Conservation (phyloP, 2,113 vertebrate species). For the Dromaius novaehollandiae region DNA sequence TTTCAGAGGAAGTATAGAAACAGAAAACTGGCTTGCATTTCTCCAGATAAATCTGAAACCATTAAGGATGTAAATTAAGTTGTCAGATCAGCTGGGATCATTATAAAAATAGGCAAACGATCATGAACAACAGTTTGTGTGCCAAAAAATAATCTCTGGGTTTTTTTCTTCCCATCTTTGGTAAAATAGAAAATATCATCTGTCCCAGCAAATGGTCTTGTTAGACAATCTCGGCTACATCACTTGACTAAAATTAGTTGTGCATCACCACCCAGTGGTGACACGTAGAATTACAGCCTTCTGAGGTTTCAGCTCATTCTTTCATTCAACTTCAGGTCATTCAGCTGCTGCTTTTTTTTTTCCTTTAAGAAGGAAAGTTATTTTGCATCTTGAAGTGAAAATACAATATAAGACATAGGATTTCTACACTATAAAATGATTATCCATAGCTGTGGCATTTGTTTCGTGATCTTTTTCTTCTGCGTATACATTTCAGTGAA, state of each 20-base stretch:
- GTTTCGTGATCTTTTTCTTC: background rate
- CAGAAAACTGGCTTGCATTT: background rate
- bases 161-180: background rate
- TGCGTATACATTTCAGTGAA: background rate
- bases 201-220: background rate
- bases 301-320: background rate
- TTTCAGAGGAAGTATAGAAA: background rate
- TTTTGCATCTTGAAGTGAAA: background rate
- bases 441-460: background rate
- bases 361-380: background rate
- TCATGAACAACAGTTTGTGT: background rate
- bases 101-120: background rate
- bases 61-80: background rate
- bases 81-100: background rate
- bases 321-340: background rate
- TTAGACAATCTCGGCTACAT: background rate
- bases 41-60: background rate
- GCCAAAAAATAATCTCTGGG: background rate
- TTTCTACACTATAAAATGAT: background rate
- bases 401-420: background rate
- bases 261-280: constrained; percentile 43
- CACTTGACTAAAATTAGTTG: background rate
- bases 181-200: background rate
- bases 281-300: background rate
- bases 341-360: background rate